These are phyloP conservation scores for Synergus laeviventris DNA, from an alignment of 2,888 invertebrate genomes.

Conservation along the genomic window DNA sequence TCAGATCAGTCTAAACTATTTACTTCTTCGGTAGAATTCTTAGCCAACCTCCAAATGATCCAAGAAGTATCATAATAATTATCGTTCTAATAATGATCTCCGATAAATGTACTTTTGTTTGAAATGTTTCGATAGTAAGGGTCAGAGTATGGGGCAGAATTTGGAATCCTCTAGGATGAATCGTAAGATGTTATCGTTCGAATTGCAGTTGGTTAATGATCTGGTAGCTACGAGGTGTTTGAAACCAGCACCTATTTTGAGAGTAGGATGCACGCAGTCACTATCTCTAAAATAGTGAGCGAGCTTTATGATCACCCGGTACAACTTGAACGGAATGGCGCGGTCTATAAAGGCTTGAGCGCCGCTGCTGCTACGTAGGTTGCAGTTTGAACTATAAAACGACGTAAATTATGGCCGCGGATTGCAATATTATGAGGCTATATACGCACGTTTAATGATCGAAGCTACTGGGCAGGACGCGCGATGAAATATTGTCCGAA, in stretches of 20 bases:
- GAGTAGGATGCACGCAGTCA: constrained; percentile 47
- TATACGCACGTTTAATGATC: constrained; percentile 76
- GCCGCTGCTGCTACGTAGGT: constrained; percentile 67
- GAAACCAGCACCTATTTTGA: constrained; percentile 40
- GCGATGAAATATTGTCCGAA: constrained; percentile 73
- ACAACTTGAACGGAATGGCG: constrained; percentile 71
- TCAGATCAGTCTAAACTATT: too few species aligned
- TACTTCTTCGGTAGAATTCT: too few species aligned
- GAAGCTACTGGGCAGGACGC: constrained; percentile 71
- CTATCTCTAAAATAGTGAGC: constrained; percentile 66
- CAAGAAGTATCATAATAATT: neutral
- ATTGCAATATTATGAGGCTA: constrained; percentile 76
- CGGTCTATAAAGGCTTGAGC: constrained; percentile 69
- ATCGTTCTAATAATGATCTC: neutral
- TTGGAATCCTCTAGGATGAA: constrained; percentile 34
- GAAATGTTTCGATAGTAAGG: neutral
- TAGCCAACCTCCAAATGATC: neutral
- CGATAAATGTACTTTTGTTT: neutral
- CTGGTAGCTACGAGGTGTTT: constrained; percentile 35
- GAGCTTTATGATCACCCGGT: constrained; percentile 72
- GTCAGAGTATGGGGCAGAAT: constrained; percentile 28
- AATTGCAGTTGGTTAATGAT: constrained; percentile 40
- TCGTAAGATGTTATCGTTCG: constrained; percentile 34
- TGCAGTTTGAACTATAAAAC: constrained; percentile 76
- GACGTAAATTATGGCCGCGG: constrained; percentile 76